Conservation (phyloP, 1,140 invertebrate genomes). For the Brachionus rubens region DNA sequence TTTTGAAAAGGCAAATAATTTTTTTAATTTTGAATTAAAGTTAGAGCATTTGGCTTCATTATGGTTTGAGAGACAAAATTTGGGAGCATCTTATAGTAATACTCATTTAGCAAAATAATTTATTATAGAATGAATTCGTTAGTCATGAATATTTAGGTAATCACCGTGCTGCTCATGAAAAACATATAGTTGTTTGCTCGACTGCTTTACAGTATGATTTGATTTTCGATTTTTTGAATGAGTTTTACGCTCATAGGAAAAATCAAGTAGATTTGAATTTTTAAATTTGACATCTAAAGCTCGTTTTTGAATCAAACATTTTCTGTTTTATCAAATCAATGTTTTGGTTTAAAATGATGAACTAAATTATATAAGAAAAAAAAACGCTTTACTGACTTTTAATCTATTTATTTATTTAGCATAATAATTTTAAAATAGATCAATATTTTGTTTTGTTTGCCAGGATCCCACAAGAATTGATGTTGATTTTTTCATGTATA, state of each 20-base stretch:
- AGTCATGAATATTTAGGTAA: no score
- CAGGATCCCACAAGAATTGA: no score
- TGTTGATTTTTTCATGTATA: no score
- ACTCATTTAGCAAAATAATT: no score
- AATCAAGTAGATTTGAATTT: slow-evolving; percentile 2
- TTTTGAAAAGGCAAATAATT: neutral
- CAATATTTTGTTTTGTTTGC: no score
- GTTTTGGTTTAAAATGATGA: neutral
- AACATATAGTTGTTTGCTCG: slow-evolving; percentile 43
- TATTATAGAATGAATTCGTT: no score
- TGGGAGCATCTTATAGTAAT: slow-evolving; percentile 33
- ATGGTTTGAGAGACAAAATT: slow-evolving; percentile 36
- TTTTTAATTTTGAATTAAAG: slow-evolving; percentile 5
- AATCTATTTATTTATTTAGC: no score
- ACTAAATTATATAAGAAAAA: neutral
- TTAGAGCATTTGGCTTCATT: slow-evolving; percentile 29
- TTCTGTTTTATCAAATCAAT: neutral
- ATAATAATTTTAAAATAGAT: no score
- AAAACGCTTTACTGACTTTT: no score
- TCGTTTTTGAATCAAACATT: neutral
- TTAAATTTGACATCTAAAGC: neutral
- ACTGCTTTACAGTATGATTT: slow-evolving; percentile 43
- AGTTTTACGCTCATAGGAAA: slow-evolving; percentile 44
- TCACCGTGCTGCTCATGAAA: slow-evolving; percentile 36
- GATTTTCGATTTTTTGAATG: slow-evolving; percentile 43